Evolutionary conservation across 2,797 vertebrate genomes (phyloP), one percentile per base, ranked within the genome.

Genomic region (Tolypeutes matacus): DNA sequence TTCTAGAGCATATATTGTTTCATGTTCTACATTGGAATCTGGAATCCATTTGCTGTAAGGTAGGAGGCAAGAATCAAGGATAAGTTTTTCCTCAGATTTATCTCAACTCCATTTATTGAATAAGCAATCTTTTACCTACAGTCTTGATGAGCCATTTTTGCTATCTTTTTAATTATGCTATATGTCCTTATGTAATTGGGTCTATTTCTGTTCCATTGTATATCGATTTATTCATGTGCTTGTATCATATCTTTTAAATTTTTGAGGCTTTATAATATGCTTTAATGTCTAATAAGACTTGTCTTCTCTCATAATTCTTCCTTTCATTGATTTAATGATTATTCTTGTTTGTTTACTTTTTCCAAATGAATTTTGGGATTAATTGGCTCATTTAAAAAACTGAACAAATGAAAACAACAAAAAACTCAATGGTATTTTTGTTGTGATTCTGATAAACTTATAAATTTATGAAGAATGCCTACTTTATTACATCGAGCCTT

Each of bases 271-370:
- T 86, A 69, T 20, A 81, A 53, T n/a, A 46, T 46, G 2, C 88
- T 84, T 95, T 80, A 62, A 64, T 96, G 93, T 87, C 95, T 95
- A 27, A 21, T 77, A 90, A 69, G 62, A 90, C 20, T 69, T 85
- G 84, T 42, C 7, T n/a, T n/a, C 3, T 85, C 21, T 96, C 21
- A 76, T 36, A 78, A 62, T 8, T 36, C 25, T 96, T 89, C 11
- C 31, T 95, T 87, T 93, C 62, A 93, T 72, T 95, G 36, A 21
- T 87, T 96, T 83, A 5, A 42, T 88, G n/a, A 91, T 3, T 75
- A 53, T 82, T 64, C 64, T 77, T 72, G 12, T 92, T 46, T 46
- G 42, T 46, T 46, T 46, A 46, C 42, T 46, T 46, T 46, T 46
- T 46, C 42, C 42, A 46, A 86, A 83, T 92, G 11, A 92, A 87